Percentiles rank a stretch among this genome's conserved stretches.
Conservation (phyloP, 2,888 invertebrate species). For the Halocaridina rubra region DNA sequence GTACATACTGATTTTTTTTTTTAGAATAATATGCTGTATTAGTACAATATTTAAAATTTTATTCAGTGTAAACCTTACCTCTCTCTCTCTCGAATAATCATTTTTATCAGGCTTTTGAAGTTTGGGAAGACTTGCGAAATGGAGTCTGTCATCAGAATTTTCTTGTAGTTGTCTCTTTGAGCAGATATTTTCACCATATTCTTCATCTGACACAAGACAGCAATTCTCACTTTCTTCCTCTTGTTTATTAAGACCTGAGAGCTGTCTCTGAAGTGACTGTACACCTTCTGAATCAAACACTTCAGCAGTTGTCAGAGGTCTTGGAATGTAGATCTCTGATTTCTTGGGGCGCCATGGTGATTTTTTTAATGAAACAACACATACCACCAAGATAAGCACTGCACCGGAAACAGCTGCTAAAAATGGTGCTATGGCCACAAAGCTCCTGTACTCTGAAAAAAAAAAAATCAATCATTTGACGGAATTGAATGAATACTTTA, state of each 20-base stretch:
- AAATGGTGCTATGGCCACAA: not conserved
- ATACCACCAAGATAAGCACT: not conserved
- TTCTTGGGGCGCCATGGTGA: not conserved
- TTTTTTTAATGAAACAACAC: not conserved
- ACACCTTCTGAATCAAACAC: conserved; percentile 43
- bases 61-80: no score
- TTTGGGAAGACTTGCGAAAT: conserved; percentile 85
- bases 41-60: not conserved
- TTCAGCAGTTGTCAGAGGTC: not conserved
- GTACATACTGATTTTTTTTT: not conserved
- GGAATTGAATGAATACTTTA: no score
- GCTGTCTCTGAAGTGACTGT: conserved; percentile 28
- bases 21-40: not conserved
- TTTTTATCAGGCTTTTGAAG: no score
- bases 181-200: conserved; percentile 85
- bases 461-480: no score
- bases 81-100: no score
- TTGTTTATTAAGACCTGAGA: conserved; percentile 7
- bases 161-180: conserved; percentile 88
- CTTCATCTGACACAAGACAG: conserved; percentile 80
- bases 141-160: conserved; percentile 93
- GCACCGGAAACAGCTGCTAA: not conserved
- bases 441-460: not conserved
- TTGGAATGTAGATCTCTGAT: not conserved
- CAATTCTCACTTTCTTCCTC: not conserved